phyloP scores from a whole-genome alignment of 2,888 invertebrate genomes.

The Blomia tropicalis region DNA sequence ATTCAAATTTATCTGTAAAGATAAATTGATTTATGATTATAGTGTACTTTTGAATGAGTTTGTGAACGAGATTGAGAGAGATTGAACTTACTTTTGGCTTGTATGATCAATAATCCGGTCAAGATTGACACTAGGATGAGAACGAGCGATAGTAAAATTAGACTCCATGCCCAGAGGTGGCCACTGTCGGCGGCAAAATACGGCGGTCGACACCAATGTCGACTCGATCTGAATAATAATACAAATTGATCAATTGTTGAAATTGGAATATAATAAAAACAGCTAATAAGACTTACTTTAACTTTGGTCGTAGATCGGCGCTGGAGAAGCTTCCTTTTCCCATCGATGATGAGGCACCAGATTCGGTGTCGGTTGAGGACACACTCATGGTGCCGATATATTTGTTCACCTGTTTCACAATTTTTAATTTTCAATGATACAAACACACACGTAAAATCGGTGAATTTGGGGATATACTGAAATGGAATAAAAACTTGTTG shows the following conservation, averaged over 20 bases:
- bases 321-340: slow-evolving; percentile 12
- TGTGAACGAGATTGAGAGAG: neutral
- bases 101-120: neutral
- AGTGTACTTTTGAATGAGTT: too few species aligned
- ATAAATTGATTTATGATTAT: neutral
- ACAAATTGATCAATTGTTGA: neutral
- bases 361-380: neutral
- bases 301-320: slow-evolving; percentile 2
- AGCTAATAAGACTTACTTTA: neutral
- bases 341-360: neutral
- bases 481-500: too few species aligned
- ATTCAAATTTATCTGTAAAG: neutral
- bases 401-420: too few species aligned
- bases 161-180: slow-evolving; percentile 10
- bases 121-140: slow-evolving; percentile 1
- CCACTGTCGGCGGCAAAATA: neutral
- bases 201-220: neutral
- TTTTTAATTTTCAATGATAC: too few species aligned
- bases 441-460: too few species aligned
- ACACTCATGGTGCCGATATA: neutral
- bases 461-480: too few species aligned
- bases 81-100: neutral
- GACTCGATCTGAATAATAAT: neutral
- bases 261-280: neutral
- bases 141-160: neutral